Evolutionary conservation across 37 sponge, comb jelly and placozoan genomes (phyloP).

Genomic region (Petrosia ficiformis): DNA sequence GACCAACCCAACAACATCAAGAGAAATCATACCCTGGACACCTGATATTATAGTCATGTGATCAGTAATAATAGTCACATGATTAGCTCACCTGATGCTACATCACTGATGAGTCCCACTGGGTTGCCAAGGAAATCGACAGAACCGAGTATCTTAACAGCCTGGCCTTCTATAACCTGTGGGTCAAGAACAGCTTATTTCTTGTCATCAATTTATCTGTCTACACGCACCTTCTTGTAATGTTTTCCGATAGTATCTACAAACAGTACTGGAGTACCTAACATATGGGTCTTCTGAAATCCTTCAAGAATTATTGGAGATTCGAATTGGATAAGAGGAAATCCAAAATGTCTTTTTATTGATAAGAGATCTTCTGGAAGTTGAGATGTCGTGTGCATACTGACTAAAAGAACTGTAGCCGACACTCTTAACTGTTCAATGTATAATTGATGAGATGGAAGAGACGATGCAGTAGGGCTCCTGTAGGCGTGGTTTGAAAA

Average conservation of each 20-base stretch:
- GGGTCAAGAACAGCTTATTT: not conserved
- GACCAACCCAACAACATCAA: slow-evolving; percentile 79
- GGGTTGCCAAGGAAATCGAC: slow-evolving; percentile 93
- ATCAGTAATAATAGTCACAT: not conserved
- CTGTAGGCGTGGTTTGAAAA: too few relatives aligned
- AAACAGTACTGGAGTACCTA: slow-evolving; percentile 24
- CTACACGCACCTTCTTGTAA: slow-evolving; percentile 58
- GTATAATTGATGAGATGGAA: slow-evolving; percentile 44
- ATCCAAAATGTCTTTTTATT: slow-evolving; percentile 58
- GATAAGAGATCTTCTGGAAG: slow-evolving; percentile 63
- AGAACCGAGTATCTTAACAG: slow-evolving; percentile 75
- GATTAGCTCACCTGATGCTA: slow-evolving; percentile 42
- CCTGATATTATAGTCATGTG: slow-evolving; percentile 21
- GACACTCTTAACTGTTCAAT: slow-evolving; percentile 47
- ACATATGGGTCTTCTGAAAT: slow-evolving; percentile 39
- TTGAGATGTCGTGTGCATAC: slow-evolving; percentile 66
- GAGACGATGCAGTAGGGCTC: not conserved
- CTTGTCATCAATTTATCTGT: not conserved
- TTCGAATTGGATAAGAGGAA: slow-evolving; percentile 75
- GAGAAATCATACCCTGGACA: slow-evolving; percentile 71
- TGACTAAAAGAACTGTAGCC: slow-evolving; percentile 35
- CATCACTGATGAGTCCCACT: slow-evolving; percentile 81
- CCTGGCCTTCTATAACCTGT: slow-evolving; percentile 60
- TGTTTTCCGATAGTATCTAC: slow-evolving; percentile 40
- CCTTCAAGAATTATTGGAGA: slow-evolving; percentile 53